phyloP scores from a whole-genome alignment of 1,140 invertebrate species.

The Brachionus sp. region DNA sequence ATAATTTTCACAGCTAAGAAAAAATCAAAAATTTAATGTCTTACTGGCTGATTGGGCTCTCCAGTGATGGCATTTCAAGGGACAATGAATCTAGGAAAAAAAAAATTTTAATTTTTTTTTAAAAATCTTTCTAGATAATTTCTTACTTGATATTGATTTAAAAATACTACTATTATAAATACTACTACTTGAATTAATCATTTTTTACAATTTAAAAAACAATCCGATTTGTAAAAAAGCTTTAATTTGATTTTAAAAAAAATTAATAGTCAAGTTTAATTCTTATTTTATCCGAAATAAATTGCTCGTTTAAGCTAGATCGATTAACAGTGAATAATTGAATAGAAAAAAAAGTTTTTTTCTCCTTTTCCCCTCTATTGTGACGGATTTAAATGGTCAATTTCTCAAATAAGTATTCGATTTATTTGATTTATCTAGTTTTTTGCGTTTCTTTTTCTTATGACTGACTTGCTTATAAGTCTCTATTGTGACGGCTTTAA shows the following conservation, averaged over 20 bases:
- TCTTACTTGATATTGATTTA: conserved; percentile 42
- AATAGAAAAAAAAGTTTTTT: conserved; percentile 30
- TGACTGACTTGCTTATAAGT: background rate
- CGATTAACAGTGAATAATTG: conserved; percentile 17
- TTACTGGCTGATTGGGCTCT: background rate
- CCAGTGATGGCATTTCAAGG: conserved; percentile 5
- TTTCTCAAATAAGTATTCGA: background rate
- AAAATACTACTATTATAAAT: conserved; percentile 44
- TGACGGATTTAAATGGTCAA: conserved; percentile 8
- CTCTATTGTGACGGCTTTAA: conserved; percentile 35
- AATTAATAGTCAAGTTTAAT: background rate
- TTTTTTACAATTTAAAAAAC: conserved; percentile 31
- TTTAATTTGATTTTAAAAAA: background rate
- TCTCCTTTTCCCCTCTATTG: conserved; percentile 30
- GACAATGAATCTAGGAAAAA: conserved; percentile 36
- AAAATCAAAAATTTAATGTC: background rate
- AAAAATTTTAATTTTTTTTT: conserved; percentile 24
- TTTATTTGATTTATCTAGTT: background rate
- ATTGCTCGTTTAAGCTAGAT: background rate
- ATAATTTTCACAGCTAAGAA: background rate
- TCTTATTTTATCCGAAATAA: background rate
- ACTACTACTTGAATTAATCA: conserved; percentile 34
- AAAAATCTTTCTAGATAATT: background rate
- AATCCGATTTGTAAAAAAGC: background rate
- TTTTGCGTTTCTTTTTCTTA: conserved; percentile 42